Conservation (phyloP, 2,797 vertebrate genomes). For the Coregonus suidteri region DNA sequence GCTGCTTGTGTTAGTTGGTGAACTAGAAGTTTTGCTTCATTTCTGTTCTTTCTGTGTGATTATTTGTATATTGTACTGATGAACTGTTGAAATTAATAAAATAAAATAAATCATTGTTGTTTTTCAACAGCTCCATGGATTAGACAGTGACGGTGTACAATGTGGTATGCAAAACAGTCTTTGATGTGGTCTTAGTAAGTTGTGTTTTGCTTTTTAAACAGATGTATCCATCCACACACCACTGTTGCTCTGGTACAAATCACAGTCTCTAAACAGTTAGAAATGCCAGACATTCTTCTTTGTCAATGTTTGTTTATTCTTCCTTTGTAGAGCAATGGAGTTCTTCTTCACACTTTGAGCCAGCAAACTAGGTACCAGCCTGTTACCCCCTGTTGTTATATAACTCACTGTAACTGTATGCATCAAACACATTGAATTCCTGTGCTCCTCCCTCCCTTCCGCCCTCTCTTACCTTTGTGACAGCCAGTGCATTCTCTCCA, state of each 20-base stretch:
- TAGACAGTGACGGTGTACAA: conserved; percentile 82
- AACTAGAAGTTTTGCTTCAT: conserved; percentile 1
- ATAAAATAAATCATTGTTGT: no score
- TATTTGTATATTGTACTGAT: neutral
- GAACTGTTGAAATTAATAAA: neutral
- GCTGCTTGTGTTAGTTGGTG: conserved; percentile 14
- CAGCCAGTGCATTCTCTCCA: conserved; percentile 84
- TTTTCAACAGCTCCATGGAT: conserved; percentile 83
- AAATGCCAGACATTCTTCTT: conserved; percentile 34
- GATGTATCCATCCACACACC: neutral
- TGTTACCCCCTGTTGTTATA: conserved; percentile 16
- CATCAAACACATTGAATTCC: conserved; percentile 1
- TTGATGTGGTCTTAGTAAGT: neutral
- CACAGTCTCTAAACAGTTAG: conserved; percentile 2
- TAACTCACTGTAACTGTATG: conserved; percentile 42
- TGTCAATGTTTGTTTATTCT: conserved; percentile 37
- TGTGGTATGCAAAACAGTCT: conserved; percentile 73
- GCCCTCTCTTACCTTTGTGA: conserved; percentile 80
- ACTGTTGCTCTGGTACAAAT: conserved; percentile 18
- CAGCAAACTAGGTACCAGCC: conserved; percentile 81
- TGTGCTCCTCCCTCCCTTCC: neutral
- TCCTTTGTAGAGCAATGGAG: conserved; percentile 76
- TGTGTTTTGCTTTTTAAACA: neutral
- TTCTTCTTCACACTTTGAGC: conserved; percentile 79
- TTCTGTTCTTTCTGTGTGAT: no score